Conservation (phyloP, 2,113 vertebrate species). For the Pleuronectes platessa region DNA sequence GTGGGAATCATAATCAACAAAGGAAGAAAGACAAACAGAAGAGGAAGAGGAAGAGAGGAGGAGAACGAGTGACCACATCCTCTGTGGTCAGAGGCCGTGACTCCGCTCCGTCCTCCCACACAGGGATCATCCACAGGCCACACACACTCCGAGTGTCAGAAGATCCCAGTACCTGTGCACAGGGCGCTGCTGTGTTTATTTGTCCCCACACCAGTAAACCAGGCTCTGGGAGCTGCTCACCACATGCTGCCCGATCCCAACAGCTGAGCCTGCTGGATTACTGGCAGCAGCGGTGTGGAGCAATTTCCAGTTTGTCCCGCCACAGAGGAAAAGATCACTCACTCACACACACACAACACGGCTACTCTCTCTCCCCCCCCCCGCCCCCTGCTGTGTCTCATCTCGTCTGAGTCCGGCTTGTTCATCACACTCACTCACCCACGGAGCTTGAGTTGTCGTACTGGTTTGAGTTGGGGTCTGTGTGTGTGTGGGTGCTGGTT, state of each 20-base stretch:
- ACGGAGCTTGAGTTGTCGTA: conserved; percentile 8
- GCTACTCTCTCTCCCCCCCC: conserved; percentile 32
- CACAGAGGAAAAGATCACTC: conserved; percentile 70
- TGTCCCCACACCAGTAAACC: conserved; percentile 55
- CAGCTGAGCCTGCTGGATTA: conserved; percentile 64
- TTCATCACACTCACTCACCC: conserved; percentile 20
- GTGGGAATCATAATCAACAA: not conserved
- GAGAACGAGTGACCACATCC: conserved; percentile 60
- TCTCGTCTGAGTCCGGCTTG: conserved; percentile 27
- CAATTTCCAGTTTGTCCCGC: conserved; percentile 62
- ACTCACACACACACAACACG: conserved; percentile 50
- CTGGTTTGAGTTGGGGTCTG: conserved; percentile 12
- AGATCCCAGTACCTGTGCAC: conserved; percentile 42
- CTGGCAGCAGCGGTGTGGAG: conserved; percentile 54
- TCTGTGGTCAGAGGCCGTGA: conserved; percentile 56
- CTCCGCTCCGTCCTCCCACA: conserved; percentile 60
- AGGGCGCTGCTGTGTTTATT: conserved; percentile 45
- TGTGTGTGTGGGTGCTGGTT: conserved; percentile 57
- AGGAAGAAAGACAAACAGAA: not conserved
- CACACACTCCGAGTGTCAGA: conserved; percentile 48
- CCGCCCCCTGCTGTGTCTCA: conserved; percentile 7
- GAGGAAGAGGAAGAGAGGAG: conserved; percentile 4
- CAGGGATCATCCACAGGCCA: conserved; percentile 39
- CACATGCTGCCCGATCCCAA: conserved; percentile 42
- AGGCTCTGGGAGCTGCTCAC: conserved; percentile 26